A percentile compares a stretch with the other conserved stretches of the same genome.
Conservation (phyloP, 2,888 invertebrate species). For the Cyclophora punctaria region DNA sequence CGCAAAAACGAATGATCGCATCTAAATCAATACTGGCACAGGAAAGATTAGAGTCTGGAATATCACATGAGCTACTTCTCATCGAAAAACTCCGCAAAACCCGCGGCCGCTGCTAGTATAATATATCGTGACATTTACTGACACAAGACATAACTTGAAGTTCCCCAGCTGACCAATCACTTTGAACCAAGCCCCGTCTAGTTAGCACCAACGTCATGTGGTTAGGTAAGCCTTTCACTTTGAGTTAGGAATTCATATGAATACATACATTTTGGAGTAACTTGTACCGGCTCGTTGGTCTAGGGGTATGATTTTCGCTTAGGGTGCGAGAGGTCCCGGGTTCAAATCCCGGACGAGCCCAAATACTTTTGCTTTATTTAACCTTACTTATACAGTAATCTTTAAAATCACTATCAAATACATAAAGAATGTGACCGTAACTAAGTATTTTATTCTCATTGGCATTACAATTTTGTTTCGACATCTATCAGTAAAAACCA, state of each 20-base stretch:
- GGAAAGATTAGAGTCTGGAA: too few species aligned
- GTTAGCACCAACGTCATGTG: not conserved
- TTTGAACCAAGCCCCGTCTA: not conserved
- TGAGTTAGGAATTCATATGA: not conserved
- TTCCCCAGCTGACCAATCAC: not conserved
- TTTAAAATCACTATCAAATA: too few species aligned
- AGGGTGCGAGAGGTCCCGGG: conserved; percentile 76
- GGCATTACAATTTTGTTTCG: too few species aligned
- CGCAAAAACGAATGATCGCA: too few species aligned
- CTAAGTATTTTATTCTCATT: too few species aligned
- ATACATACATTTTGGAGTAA: not conserved
- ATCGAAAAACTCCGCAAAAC: too few species aligned
- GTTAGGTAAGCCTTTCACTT: conserved; percentile 4
- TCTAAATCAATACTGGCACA: too few species aligned
- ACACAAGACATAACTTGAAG: not conserved
- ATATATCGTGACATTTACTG: not conserved
- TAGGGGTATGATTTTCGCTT: conserved; percentile 76
- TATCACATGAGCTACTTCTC: too few species aligned
- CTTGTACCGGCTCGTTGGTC: conserved; percentile 63
- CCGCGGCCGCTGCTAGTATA: not conserved
- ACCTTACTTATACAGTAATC: too few species aligned
- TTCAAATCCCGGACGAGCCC: conserved; percentile 77
- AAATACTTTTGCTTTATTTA: conserved; percentile 21
- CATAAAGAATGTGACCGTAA: too few species aligned
- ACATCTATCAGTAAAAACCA: too few species aligned